Evolutionary conservation across 2,888 invertebrate species (phyloP).

Genomic region (Ophion ventricosus): DNA sequence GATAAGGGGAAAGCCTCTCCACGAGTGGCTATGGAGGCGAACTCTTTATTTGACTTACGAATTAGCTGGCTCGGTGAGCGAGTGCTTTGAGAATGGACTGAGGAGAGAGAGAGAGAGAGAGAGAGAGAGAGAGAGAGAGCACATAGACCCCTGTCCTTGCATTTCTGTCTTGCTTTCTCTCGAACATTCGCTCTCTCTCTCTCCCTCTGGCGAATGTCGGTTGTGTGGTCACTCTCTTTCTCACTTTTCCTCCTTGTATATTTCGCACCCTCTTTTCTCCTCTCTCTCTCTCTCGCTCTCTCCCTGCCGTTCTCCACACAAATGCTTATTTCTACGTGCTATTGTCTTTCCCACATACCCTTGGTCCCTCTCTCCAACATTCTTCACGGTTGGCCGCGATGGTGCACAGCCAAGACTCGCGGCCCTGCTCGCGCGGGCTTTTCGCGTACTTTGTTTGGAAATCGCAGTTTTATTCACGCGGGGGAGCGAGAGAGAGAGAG

Average conservation of each 20-base stretch:
- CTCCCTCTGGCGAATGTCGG: too few species aligned
- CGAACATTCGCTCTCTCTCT: too few species aligned
- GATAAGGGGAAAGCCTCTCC: conserved; percentile 63
- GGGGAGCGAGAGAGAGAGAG: conserved; percentile 47
- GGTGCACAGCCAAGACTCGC: conserved; percentile 43
- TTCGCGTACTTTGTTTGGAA: conserved; percentile 79
- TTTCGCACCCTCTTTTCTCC: not conserved
- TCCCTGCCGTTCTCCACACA: not conserved
- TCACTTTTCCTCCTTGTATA: not conserved
- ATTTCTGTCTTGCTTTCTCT: too few species aligned
- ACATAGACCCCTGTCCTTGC: too few species aligned
- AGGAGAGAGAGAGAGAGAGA: conserved; percentile 11
- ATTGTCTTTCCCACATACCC: conserved; percentile 9
- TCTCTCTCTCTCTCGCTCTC: conserved; percentile 24
- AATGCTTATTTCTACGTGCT: conserved; percentile 49
- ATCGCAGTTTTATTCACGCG: conserved; percentile 76
- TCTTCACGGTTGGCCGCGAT: conserved; percentile 39
- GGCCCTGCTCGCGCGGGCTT: conserved; percentile 13
- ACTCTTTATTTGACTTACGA: conserved; percentile 79
- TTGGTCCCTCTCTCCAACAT: conserved; percentile 24
- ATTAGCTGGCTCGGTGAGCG: conserved; percentile 75
- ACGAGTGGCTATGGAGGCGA: conserved; percentile 58
- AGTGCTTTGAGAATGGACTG: conserved; percentile 76
- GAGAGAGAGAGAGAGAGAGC: too few species aligned
- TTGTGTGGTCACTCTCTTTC: too few species aligned